Conservation (phyloP, 2,113 vertebrate species). For the Rhinoptilus africanus region DNA sequence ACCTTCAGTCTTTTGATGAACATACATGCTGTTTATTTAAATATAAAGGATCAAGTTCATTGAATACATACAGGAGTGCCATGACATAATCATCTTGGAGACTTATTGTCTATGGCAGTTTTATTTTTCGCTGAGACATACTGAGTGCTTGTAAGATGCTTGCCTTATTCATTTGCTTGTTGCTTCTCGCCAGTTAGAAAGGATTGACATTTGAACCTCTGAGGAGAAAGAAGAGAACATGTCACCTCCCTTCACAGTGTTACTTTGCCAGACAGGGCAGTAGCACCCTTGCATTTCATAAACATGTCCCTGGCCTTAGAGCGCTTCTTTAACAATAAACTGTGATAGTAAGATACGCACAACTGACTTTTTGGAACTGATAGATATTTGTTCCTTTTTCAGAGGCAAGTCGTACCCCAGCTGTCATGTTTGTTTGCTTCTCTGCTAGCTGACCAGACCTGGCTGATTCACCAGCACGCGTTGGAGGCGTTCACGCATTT, state of each 20-base stretch:
- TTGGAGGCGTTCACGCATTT: constrained; percentile 90
- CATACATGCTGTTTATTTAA: neutral
- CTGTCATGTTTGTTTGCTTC: constrained; percentile 80
- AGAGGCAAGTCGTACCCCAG: constrained; percentile 83
- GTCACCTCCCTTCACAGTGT: neutral
- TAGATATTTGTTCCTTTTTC: neutral
- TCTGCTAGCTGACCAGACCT: constrained; percentile 78
- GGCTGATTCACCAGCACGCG: constrained; percentile 86
- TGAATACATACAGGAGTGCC: neutral
- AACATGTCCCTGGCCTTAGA: neutral
- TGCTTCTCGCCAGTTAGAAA: neutral
- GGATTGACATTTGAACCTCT: neutral
- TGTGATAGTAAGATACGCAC: rapidly evolving
- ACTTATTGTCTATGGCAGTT: neutral
- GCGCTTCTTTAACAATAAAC: neutral
- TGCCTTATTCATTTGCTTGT: neutral
- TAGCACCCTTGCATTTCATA: neutral
- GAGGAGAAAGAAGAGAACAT: neutral
- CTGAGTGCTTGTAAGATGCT: neutral
- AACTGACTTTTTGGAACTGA: neutral
- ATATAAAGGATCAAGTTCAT: neutral
- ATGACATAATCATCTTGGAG: neutral
- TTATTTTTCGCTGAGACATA: neutral
- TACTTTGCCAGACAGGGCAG: neutral
- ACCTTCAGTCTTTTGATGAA: neutral